Evolutionary conservation across 2,113 vertebrate species (phyloP), one percentile per base, ranked within the genome.

Genomic region (Larimichthys polyactis): DNA sequence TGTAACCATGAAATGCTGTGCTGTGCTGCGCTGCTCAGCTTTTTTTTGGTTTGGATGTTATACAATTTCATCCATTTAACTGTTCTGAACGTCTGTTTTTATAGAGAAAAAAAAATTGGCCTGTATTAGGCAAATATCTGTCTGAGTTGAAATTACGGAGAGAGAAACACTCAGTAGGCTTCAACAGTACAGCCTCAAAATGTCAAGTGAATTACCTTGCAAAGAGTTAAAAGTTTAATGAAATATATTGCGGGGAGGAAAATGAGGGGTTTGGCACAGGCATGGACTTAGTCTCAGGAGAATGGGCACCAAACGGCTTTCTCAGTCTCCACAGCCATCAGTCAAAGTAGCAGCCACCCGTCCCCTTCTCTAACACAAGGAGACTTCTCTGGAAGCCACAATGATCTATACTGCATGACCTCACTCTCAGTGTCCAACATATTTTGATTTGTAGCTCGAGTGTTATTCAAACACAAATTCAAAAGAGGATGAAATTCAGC

Each of bases 171-270:
- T 83, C 58, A 78, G 81, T 58, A 81, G 84, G 84, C 74, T 75
- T 83, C 81, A 92, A 79, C 48, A 66, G 81, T 77, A 70, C 77
- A 69, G 78, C 67, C 64, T 86, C 19, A 74, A 93, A 94, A 93
- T 94, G 93, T 93, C 92, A 94, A 90, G 83, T 52, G 75, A 93
- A 91, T 94, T 91, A 95, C 84, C 92, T 84, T 59, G 83, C 83
- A 86, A 91, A 88, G 91, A 94, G 92, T 91, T 91, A 94, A 92
- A 94, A 93, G 92, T 89, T 93, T 89, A 93, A 94, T 93, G 91
- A 93, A 95, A 93, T 92, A 89, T 92, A 90, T 86, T 87, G 89
- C 78, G 24, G 82, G 79, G 79, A 75, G 81, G 87, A 79, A 91
- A 93, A 92, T 93, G 89, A 89, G 87, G 85, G 92, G 86, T 91